phyloP scores from a whole-genome alignment of 2,797 vertebrate genomes.

The Sebastes oblongus region DNA sequence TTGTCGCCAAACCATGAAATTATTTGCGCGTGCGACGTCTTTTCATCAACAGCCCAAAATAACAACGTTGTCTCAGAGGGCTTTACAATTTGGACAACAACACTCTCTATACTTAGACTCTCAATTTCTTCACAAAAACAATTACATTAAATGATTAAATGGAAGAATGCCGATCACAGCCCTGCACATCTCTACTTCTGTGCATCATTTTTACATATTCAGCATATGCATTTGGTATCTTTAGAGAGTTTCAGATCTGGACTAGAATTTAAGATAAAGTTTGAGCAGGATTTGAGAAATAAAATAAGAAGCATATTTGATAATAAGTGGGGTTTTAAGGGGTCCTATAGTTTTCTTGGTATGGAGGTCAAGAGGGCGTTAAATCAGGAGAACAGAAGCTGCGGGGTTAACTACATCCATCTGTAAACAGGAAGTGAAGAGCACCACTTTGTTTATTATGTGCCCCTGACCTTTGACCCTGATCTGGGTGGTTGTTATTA shows the following conservation, averaged over 20 bases:
- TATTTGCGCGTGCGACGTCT: rapidly evolving
- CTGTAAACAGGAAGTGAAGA: slow-evolving; percentile 73
- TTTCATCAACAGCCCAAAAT: not conserved
- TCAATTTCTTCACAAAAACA: not conserved
- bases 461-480: slow-evolving; percentile 66
- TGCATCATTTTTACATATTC: not conserved
- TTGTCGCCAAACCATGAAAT: not conserved
- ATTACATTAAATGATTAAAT: not conserved
- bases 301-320: not conserved
- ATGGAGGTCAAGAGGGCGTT: not conserved
- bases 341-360: not conserved
- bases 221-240: not conserved
- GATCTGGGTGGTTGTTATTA: slow-evolving; percentile 64
- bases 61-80: not conserved
- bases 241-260: not conserved
- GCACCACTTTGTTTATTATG: slow-evolving; percentile 65
- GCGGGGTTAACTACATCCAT: slow-evolving; percentile 36
- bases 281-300: not conserved
- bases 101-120: not conserved
- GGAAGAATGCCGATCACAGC: not conserved
- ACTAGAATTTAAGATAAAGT: not conserved
- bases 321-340: not conserved
- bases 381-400: slow-evolving; percentile 46
- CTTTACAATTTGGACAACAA: not conserved
- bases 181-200: not conserved